A percentile compares a stretch with the other conserved stretches of the same genome.
Evolutionary conservation across 2,888 invertebrate species (phyloP).

Genomic region (Nezara viridula): DNA sequence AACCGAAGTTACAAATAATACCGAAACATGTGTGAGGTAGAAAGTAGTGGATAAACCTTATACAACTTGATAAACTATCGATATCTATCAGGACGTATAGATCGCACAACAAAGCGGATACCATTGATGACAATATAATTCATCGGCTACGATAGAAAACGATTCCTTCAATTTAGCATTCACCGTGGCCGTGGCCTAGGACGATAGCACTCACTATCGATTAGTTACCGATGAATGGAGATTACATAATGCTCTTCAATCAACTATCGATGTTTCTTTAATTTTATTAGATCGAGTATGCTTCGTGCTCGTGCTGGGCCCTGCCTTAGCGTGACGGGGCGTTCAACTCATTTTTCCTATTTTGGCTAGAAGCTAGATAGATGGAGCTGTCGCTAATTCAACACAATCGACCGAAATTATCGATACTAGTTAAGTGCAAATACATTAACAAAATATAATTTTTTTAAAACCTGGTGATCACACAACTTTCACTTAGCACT

Average conservation of each 20-base stretch:
- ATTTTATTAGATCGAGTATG: conserved; percentile 9
- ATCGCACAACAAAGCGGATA: no score
- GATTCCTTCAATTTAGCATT: neutral
- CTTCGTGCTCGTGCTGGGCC: neutral
- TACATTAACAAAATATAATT: neutral
- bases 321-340: neutral
- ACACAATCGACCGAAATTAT: neutral
- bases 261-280: neutral
- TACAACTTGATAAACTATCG: neutral
- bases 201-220: neutral
- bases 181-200: neutral
- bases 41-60: neutral
- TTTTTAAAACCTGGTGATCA: no score
- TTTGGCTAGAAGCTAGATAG: neutral
- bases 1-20: neutral
- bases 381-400: neutral
- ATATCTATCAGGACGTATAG: neutral
- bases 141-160: neutral
- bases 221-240: neutral
- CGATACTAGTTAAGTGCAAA: neutral
- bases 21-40: no score
- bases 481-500: no score
- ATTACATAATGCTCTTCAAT: neutral
- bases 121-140: neutral
- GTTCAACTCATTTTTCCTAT: neutral